Evolutionary conservation across 2,797 vertebrate genomes (phyloP).

Genomic region (Manis pentadactyla): DNA sequence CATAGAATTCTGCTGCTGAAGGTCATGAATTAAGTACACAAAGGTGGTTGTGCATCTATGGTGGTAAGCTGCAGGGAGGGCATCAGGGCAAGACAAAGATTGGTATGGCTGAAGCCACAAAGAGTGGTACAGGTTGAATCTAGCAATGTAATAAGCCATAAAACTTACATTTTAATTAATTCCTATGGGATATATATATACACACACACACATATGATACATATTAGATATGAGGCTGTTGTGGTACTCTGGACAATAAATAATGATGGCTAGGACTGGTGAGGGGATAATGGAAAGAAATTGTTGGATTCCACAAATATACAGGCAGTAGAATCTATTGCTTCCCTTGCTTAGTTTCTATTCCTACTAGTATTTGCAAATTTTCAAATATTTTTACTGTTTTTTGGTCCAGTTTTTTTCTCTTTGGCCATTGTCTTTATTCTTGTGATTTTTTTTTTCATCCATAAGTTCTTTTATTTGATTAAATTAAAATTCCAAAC

Average conservation of each 20-base stretch:
- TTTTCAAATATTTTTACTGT: neutral
- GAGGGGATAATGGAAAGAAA: neutral
- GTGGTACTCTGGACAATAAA: neutral
- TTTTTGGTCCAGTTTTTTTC: neutral
- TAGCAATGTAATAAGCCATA: neutral
- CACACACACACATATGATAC: no score
- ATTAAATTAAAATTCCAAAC: no score
- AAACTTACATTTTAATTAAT: slow-evolving; percentile 18
- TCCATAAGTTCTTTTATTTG: no score
- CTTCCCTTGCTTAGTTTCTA: neutral
- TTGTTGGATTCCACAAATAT: neutral
- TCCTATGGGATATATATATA: neutral
- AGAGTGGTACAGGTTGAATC: neutral
- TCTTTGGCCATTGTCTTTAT: neutral
- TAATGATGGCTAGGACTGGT: neutral
- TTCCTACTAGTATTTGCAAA: neutral
- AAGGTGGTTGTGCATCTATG: neutral
- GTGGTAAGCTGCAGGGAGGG: neutral
- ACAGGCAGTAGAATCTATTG: neutral
- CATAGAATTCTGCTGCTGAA: neutral
- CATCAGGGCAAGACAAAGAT: neutral
- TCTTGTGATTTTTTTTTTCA: neutral
- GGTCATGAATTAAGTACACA: neutral
- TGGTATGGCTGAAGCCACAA: neutral
- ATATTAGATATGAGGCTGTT: neutral